These are phyloP conservation scores for Bovichtus variegatus DNA, from an alignment of 2,797 vertebrate genomes.

Conservation along the genomic window DNA sequence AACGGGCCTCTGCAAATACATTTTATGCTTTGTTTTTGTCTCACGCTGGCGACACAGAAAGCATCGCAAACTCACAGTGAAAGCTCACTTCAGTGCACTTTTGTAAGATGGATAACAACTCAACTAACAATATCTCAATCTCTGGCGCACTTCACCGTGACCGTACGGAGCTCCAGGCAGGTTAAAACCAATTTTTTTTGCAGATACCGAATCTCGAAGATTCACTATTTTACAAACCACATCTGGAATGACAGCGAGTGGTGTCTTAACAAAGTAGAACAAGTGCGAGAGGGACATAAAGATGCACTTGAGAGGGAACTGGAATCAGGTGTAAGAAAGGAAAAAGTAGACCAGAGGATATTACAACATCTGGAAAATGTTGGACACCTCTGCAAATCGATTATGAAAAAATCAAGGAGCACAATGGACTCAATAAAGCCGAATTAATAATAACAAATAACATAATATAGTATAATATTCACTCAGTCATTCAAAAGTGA, in stretches of 20 bases:
- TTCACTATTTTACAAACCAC: too few species aligned
- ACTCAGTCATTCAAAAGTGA: too few species aligned
- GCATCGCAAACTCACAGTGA: conserved; percentile 1
- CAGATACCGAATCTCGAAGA: too few species aligned
- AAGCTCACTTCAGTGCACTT: neutral
- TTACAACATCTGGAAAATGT: too few species aligned
- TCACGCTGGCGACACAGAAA: neutral
- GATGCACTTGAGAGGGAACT: neutral
- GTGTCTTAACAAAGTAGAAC: too few species aligned
- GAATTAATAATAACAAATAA: too few species aligned
- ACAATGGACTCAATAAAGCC: too few species aligned
- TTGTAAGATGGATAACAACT: neutral
- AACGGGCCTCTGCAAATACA: conserved; percentile 4
- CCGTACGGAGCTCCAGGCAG: neutral
- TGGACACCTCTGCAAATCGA: too few species aligned
- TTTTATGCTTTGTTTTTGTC: neutral
- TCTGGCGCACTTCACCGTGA: neutral
- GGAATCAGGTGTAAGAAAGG: neutral
- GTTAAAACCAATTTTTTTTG: conserved; percentile 34
- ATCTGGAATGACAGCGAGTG: too few species aligned
- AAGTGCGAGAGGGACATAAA: neutral
- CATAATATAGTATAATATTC: too few species aligned
- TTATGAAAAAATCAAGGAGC: too few species aligned
- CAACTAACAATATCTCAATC: neutral
- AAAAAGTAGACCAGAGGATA: neutral